phyloP scores from a whole-genome alignment of 2,113 vertebrate species.

The Strix aluco region DNA sequence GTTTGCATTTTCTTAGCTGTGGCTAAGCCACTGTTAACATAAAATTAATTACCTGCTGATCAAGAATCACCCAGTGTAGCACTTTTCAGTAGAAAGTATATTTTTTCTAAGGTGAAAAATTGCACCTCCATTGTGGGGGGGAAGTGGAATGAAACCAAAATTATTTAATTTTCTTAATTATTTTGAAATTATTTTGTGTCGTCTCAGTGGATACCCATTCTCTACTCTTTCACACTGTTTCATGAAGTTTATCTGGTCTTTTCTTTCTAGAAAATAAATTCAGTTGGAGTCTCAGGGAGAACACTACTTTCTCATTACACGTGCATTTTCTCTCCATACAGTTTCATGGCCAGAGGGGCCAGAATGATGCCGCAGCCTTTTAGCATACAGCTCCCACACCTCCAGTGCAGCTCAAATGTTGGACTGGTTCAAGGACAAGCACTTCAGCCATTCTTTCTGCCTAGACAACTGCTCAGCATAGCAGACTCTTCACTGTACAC shows the following conservation, averaged over 20 bases:
- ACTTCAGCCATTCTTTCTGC: not conserved
- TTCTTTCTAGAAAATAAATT: not conserved
- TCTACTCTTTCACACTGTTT: not conserved
- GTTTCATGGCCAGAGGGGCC: accelerated
- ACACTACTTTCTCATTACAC: not conserved
- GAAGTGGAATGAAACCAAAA: not conserved
- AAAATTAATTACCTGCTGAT: not conserved
- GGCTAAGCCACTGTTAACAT: not conserved
- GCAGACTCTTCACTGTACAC: not conserved
- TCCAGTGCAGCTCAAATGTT: not conserved
- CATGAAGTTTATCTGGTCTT: not conserved
- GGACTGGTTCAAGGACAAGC: not conserved
- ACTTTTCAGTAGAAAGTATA: not conserved
- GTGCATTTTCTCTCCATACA: not conserved
- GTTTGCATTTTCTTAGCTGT: not conserved
- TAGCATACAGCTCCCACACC: not conserved
- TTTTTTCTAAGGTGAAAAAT: not conserved
- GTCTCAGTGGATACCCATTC: not conserved
- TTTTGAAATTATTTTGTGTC: not conserved
- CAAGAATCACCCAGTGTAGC: not conserved
- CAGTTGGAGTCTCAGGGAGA: not conserved
- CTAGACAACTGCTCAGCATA: not conserved
- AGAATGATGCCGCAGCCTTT: not conserved
- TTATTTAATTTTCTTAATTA: not conserved
- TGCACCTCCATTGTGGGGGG: accelerated